Evolutionary conservation across 2,888 invertebrate genomes (phyloP).

Genomic region (Seladonia tumulorum): DNA sequence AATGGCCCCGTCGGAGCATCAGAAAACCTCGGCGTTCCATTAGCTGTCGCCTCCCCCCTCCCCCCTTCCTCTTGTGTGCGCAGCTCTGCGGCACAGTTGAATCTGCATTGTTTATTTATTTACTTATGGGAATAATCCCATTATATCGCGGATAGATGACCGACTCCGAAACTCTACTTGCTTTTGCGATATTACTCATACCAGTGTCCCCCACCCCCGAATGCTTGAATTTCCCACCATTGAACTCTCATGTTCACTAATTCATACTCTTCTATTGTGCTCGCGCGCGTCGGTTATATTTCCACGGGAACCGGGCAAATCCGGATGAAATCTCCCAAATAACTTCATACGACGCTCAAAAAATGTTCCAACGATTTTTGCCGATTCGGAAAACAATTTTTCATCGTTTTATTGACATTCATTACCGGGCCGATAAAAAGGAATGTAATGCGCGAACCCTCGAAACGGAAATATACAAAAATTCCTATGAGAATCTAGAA

Average conservation of each 20-base stretch:
- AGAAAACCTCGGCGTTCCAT: constrained; percentile 16
- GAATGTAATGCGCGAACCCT: no score
- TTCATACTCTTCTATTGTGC: neutral
- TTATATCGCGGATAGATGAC: neutral
- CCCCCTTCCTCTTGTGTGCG: neutral
- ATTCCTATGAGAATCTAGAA: no score
- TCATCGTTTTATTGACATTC: no score
- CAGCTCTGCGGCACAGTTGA: neutral
- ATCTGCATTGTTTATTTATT: neutral
- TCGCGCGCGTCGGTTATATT: neutral
- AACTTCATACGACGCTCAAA: neutral
- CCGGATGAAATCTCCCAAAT: neutral
- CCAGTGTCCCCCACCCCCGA: neutral
- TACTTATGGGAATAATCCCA: neutral
- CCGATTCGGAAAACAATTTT: no score
- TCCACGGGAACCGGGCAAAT: neutral
- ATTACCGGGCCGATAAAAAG: no score
- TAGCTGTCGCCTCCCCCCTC: neutral
- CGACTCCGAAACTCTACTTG: neutral
- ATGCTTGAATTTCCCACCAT: neutral
- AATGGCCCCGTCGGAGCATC: neutral
- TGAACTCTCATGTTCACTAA: neutral
- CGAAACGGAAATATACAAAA: no score
- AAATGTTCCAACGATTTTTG: no score
- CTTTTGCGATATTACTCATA: neutral